Base-by-base conservation (phyloP, 2,113 vertebrate species). In the Oenanthe oenanthe region DNA sequence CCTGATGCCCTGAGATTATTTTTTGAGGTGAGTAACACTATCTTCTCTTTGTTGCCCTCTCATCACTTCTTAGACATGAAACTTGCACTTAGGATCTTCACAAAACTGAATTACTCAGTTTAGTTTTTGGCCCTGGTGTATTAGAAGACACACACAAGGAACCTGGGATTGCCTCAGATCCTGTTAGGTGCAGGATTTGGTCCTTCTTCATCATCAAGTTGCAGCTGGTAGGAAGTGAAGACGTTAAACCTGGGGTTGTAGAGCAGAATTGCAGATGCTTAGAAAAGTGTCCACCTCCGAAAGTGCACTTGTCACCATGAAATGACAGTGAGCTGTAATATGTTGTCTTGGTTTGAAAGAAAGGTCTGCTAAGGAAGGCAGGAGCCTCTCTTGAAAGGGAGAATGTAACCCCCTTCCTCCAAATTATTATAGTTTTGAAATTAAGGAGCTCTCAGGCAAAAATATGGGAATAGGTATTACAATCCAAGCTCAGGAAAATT, bases 1-100 rank as follows among this genome's bases (percentile, higher is more conserved):
- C 31, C 2, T 32, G 14, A 36, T 24, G 25, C 6, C 13, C 29
- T 0, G 1, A 61, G 7, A 40, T 9, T 67, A 6, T 4, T 4
- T 25, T 40, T 25, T 51, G 26, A 40, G 21, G 8, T 61, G 5
- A 38, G 12, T 29, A 54, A 54, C 6, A 42, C 0, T 6, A 4
- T 70, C 9, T 70, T 65, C 8, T 4, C 4, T 48, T 74, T 17
- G 31, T 87, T 9, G 1, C 5, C 11, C 13, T 42, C 10, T 34
- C 18, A 65, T 47, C 36, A 13, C 7, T 63, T 84, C 42, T 57
- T 57, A 45, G 51, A 25, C 4, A 8, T 13, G n/a, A 81, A 66
- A 74, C 7, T 9, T 56, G 18, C 38, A n/a, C 17, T 71, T 34
- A 8, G 2, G 6, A 17, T 66, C 31, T 45, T 26, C 70, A 32